These are phyloP conservation scores for Schizothorax lantsangensis DNA, from an alignment of 2,797 vertebrate genomes.

Conservation along the genomic window DNA sequence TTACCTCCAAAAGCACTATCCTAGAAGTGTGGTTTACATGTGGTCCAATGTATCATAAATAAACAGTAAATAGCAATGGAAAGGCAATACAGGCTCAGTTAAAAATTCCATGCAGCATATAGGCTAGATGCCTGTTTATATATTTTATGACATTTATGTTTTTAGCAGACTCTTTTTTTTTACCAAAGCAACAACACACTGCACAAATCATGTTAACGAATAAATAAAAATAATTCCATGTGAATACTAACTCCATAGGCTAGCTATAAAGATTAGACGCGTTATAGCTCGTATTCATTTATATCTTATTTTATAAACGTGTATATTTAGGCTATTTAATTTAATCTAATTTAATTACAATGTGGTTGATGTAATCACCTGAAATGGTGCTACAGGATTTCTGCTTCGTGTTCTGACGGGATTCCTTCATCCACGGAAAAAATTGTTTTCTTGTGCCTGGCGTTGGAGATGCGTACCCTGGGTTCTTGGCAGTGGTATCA, in stretches of 20 bases:
- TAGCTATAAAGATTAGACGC: background rate
- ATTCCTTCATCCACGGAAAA: conserved; percentile 99
- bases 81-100: background rate
- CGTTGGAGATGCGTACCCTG: conserved; percentile 86
- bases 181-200: background rate
- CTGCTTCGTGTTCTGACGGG: conserved; percentile 97
- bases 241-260: background rate
- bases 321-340: background rate
- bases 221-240: background rate
- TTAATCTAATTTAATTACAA: background rate
- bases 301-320: background rate
- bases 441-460: conserved; percentile 90
- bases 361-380: conserved; percentile 77
- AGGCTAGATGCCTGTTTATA: background rate
- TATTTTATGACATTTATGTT: background rate
- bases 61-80: background rate
- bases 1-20: background rate
- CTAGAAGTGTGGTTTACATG: background rate
- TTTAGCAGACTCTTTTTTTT: background rate
- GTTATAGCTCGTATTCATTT: background rate
- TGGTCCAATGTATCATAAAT: background rate
- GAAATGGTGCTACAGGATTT: conserved; percentile 95
- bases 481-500: conserved; percentile 82
- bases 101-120: background rate
- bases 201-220: background rate